Evolutionary conservation across 1,140 invertebrate species (phyloP).

Genomic region (Drosophila busckii): DNA sequence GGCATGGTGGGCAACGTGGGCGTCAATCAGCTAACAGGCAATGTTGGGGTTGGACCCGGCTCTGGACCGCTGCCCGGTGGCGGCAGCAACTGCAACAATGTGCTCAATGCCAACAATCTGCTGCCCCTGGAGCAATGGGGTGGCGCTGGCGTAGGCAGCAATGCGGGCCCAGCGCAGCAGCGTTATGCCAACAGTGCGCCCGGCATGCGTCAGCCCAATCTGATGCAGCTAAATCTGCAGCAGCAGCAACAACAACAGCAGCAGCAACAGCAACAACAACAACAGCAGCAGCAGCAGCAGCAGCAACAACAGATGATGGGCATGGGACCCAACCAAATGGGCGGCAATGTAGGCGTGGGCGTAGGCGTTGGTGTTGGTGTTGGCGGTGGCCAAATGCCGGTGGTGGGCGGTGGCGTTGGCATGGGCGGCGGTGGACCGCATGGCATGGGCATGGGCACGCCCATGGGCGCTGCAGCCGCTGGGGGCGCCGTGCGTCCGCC

Average conservation of each 20-base stretch:
- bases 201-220: slow-evolving; percentile 78
- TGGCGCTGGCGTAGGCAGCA: slow-evolving; percentile 28
- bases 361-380: slow-evolving; percentile 46
- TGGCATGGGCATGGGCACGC: slow-evolving; percentile 61
- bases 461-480: slow-evolving; percentile 32
- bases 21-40: slow-evolving; percentile 32
- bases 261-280: slow-evolving; percentile 78
- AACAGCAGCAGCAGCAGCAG: slow-evolving; percentile 69
- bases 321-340: slow-evolving; percentile 62
- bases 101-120: slow-evolving; percentile 78
- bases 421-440: slow-evolving; percentile 37
- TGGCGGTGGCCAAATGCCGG: slow-evolving; percentile 57
- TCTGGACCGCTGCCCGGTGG: slow-evolving; percentile 37
- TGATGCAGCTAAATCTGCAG: slow-evolving; percentile 78
- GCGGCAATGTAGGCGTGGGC: slow-evolving; percentile 38
- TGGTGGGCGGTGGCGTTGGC: slow-evolving; percentile 48
- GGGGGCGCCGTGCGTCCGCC: slow-evolving; percentile 50
- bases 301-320: slow-evolving; percentile 78
- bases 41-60: slow-evolving; percentile 33
- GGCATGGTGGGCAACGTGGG: slow-evolving; percentile 42
- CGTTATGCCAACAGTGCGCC: slow-evolving; percentile 58
- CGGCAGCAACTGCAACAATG: slow-evolving; percentile 51
- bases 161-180: slow-evolving; percentile 37
- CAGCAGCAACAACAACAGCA: slow-evolving; percentile 79
- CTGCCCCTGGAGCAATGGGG: slow-evolving; percentile 86